Percentiles rank a stretch among this genome's conserved stretches.
These are phyloP conservation scores for Argyra leucocephala DNA, from an alignment of 2,888 invertebrate species.

Conservation along the genomic window DNA sequence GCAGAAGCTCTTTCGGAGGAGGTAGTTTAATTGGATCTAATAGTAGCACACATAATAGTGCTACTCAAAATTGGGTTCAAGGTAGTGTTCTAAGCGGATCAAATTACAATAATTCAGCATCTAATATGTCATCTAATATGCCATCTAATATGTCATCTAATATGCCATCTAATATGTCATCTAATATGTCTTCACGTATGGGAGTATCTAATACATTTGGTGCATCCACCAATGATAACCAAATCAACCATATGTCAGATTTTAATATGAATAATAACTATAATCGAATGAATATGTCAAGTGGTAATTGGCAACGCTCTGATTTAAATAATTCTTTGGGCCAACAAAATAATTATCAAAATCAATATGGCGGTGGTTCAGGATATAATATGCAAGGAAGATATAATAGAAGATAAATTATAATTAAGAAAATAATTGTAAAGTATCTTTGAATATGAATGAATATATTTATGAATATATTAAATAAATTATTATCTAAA, in stretches of 20 bases:
- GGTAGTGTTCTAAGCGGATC: neutral
- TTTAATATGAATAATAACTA: neutral
- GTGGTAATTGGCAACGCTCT: neutral
- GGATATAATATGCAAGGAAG: too few relatives aligned
- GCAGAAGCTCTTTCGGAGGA: neutral
- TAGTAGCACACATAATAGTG: neutral
- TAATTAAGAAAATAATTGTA: too few relatives aligned
- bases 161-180: too few relatives aligned
- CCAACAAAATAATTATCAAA: neutral
- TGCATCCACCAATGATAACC: neutral
- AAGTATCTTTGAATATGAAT: too few relatives aligned
- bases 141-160: too few relatives aligned
- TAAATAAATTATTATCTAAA: too few relatives aligned
- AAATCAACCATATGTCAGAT: neutral
- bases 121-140: neutral
- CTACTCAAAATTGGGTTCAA: neutral
- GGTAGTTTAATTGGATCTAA: neutral
- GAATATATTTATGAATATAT: too few relatives aligned
- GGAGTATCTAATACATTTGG: neutral
- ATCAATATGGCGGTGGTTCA: neutral
- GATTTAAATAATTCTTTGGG: neutral
- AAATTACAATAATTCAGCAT: neutral
- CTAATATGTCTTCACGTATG: too few relatives aligned
- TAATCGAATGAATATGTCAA: neutral
- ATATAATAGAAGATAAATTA: neutral